Base-by-base conservation (phyloP, 1,140 invertebrate species). In the Bombyx mandarina region DNA sequence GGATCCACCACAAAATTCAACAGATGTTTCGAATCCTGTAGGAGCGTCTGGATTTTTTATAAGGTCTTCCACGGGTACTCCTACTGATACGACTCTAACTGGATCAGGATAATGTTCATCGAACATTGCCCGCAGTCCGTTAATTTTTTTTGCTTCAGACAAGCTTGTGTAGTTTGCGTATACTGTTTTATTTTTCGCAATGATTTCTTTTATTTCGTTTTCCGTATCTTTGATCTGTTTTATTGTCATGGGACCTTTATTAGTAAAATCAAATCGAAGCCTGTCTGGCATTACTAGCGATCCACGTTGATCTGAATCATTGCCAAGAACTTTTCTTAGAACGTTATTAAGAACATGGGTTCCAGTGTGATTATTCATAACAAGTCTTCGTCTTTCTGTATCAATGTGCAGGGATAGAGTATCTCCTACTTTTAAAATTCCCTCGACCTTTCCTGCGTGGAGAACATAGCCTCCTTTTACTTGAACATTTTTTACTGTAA, bases 1-100 rank as follows among this genome's bases (percentile, higher is more conserved):
- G 6, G 98, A 99, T 73, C 99, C 99, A 62, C 99, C 99, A 89
- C 99, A 99, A 89, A 99, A 99, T 89, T 99, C 99, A n/a, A 99
- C 95, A 26, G 98, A 99, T 1, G 97, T 99, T 52, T 93, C 86
- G 51, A 91, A 90, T 6, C 94, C 98, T 49, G 89, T 91, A 10
- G 92, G 89, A 35, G 93, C 91, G 45, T 93, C 90, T 1, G 98
- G 98, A 89, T 99, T 93, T 52, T 90, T 89, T 75, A 98, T 93
- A 7, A 99, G 88, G 45, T 96, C 90, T 66, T 99, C 97, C 12
- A 99, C 93, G 3, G 97, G 92, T 54, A 98, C 91, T 10, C 99
- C 98, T 66, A 99, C 93, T 54, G 96, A 96, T 9, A 99, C 96
- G 10, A 99, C 94, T 74, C 99, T 91, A 1, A 99, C 99, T 26